These are phyloP conservation scores for Dendrolimus punctatus DNA, from an alignment of 1,140 invertebrate species.

Conservation along the genomic window DNA sequence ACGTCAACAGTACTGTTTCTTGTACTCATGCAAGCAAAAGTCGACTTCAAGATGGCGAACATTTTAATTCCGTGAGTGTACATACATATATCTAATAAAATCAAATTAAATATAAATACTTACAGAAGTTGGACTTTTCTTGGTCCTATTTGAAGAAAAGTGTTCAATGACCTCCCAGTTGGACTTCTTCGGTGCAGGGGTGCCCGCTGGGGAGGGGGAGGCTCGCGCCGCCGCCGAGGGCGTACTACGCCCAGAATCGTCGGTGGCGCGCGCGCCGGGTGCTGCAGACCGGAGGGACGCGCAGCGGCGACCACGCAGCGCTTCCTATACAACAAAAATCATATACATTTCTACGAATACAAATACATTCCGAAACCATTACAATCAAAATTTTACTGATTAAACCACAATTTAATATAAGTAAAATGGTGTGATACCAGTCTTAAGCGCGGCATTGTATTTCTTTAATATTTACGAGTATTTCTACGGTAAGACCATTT, in stretches of 20 bases:
- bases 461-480: no score
- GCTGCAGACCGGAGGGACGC: constrained; percentile 49
- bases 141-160: constrained; percentile 68
- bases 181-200: constrained; percentile 77
- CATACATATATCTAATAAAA: neutral
- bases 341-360: neutral
- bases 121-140: constrained; percentile 52
- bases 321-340: constrained; percentile 29
- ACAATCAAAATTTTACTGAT: no score
- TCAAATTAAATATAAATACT: constrained; percentile 17
- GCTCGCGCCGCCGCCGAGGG: constrained; percentile 40
- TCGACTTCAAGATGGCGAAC: neutral
- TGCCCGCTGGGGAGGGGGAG: constrained; percentile 68
- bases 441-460: no score
- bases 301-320: constrained; percentile 48
- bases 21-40: no score
- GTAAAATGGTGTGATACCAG: no score
- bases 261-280: constrained; percentile 22
- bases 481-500: no score
- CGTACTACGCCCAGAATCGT: constrained; percentile 53
- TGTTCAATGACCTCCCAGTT: constrained; percentile 93
- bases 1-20: no score
- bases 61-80: neutral
- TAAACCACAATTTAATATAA: no score
- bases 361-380: no score